A percentile compares a stretch with the other conserved stretches of the same genome.
Evolutionary conservation across 2,113 vertebrate genomes (phyloP).

Genomic region (Odocoileus hemionus): DNA sequence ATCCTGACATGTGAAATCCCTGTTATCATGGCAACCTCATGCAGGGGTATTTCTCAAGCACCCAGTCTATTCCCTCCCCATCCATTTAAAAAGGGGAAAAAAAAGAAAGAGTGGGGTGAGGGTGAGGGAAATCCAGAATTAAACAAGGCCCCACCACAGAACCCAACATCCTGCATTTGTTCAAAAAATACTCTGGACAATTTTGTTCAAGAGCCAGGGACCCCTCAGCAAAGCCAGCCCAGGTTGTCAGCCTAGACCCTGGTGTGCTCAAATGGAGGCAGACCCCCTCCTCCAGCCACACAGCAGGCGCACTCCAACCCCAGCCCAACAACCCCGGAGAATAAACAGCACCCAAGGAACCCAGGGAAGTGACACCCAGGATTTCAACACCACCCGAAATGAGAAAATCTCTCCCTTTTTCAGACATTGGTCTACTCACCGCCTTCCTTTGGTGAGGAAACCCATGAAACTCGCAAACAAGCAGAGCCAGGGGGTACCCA

Average conservation of each 20-base stretch:
- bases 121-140: not conserved
- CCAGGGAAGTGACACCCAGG: not conserved
- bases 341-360: not conserved
- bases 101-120: not conserved
- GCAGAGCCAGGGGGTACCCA: not conserved
- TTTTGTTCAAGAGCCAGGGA: not conserved
- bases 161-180: not conserved
- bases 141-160: not conserved
- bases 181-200: not conserved
- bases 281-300: not conserved
- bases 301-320: not conserved
- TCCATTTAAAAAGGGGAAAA: not conserved
- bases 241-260: not conserved
- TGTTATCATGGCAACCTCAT: not conserved
- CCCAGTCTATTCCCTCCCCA: not conserved
- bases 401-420: not conserved
- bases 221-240: not conserved
- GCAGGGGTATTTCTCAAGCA: not conserved
- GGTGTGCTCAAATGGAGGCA: not conserved
- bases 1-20: too few relatives aligned
- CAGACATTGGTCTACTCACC: not conserved
- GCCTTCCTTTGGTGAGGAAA: not conserved
- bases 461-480: not conserved
- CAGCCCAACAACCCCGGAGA: not conserved
- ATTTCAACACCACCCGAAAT: not conserved